These are phyloP conservation scores for Melozone crissalis DNA, from an alignment of 2,113 vertebrate genomes.

Conservation along the genomic window DNA sequence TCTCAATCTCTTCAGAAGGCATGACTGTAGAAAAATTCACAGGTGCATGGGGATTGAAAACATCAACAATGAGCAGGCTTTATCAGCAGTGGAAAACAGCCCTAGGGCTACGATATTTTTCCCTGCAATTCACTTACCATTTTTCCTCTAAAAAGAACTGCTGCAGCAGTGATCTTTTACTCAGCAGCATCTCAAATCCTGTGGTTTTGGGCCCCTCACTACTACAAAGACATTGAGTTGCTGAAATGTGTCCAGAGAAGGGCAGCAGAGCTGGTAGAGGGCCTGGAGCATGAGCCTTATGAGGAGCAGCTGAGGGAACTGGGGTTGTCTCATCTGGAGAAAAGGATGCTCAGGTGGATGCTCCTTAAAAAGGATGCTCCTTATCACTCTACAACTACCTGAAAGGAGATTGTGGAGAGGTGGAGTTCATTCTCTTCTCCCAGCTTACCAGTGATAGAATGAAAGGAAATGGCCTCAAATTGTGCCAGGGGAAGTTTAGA, in stretches of 20 bases:
- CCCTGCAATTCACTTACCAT: background rate
- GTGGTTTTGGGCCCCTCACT: background rate
- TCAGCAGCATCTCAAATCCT: rapidly evolving
- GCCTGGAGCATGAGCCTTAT: background rate
- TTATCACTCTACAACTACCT: background rate
- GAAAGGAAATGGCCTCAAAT: background rate
- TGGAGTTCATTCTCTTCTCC: background rate
- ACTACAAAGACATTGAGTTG: background rate
- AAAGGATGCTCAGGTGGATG: background rate
- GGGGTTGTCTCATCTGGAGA: background rate
- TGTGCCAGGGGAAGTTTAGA: background rate
- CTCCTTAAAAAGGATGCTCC: too few species aligned
- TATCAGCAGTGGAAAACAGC: background rate
- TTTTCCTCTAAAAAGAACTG: background rate
- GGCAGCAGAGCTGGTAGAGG: background rate
- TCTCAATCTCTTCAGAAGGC: background rate
- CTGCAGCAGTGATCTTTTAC: background rate
- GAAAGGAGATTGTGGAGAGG: background rate
- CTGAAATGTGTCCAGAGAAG: rapidly evolving
- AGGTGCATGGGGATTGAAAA: background rate
- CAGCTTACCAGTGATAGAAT: too few species aligned
- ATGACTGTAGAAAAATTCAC: background rate
- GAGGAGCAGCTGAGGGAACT: background rate
- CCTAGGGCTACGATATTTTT: background rate
- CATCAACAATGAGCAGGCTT: background rate